Evolutionary conservation across 1,140 invertebrate species (phyloP).

Genomic region (Papilio glaucus): DNA sequence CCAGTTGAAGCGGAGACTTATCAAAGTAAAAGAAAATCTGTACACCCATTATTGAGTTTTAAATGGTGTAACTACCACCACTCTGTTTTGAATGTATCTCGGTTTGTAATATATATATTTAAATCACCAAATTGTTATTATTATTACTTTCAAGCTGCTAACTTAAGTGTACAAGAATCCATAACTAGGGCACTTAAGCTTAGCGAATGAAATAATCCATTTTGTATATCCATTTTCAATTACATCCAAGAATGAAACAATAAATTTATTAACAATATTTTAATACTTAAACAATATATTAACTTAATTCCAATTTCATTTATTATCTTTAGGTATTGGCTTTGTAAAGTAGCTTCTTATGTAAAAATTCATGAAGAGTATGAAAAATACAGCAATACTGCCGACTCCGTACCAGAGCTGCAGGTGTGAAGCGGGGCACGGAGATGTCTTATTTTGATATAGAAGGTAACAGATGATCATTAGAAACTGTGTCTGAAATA

Average conservation of each 20-base stretch:
- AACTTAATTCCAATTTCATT: neutral
- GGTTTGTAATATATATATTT: too few species aligned
- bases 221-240: neutral
- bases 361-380: slow-evolving; percentile 14
- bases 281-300: neutral
- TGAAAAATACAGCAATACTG: neutral
- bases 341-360: slow-evolving; percentile 8
- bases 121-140: too few species aligned
- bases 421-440: neutral
- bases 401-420: neutral
- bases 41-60: too few species aligned
- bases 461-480: neutral
- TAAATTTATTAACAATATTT: neutral
- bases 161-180: too few species aligned
- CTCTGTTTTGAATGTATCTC: too few species aligned
- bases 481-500: slow-evolving; percentile 17
- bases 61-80: too few species aligned
- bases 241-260: neutral
- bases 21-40: too few species aligned
- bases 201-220: neutral
- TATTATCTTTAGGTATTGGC: neutral
- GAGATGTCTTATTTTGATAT: neutral
- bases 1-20: too few species aligned
- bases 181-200: too few species aligned
- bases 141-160: too few species aligned